Evolutionary conservation across 1,140 invertebrate species (phyloP).

Genomic region (Sarcophaga peregrina): DNA sequence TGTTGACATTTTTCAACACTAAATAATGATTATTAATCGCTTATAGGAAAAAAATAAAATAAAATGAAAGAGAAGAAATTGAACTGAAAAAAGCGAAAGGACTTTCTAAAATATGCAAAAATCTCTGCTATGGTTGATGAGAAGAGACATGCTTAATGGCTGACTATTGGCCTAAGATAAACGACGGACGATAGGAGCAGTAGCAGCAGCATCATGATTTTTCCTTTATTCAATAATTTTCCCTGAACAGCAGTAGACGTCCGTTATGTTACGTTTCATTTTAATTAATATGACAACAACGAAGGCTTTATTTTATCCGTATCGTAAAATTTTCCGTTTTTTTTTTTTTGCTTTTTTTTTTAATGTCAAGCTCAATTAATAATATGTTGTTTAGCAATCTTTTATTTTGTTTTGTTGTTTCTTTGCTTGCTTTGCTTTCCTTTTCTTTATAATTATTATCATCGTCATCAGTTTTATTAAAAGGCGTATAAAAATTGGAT

Average conservation of each 20-base stretch:
- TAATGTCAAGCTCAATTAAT: slow-evolving; percentile 34
- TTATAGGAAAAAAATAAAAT: neutral
- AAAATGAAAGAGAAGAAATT: neutral
- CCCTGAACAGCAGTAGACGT: neutral
- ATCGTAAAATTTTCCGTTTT: neutral
- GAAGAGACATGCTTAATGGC: neutral
- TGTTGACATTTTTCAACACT: slow-evolving; percentile 36
- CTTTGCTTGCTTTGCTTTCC: neutral
- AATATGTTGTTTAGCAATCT: neutral
- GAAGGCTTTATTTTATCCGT: too few species aligned
- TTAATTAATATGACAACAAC: too few species aligned
- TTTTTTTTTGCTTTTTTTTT: slow-evolving; percentile 8
- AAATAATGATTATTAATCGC: slow-evolving; percentile 41
- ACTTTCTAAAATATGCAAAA: slow-evolving; percentile 44
- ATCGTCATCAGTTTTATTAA: slow-evolving; percentile 4
- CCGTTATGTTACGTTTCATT: too few species aligned
- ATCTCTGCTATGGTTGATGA: slow-evolving; percentile 1
- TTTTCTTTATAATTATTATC: neutral
- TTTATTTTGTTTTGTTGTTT: too few species aligned
- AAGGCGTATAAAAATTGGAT: slow-evolving; percentile 39
- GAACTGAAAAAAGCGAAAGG: slow-evolving; percentile 30
- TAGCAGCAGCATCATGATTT: neutral
- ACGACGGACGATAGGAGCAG: neutral
- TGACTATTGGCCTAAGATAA: neutral
- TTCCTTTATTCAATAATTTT: neutral